These are phyloP conservation scores for Sternotherus odoratus DNA, from an alignment of 2,797 vertebrate species.

Conservation along the genomic window DNA sequence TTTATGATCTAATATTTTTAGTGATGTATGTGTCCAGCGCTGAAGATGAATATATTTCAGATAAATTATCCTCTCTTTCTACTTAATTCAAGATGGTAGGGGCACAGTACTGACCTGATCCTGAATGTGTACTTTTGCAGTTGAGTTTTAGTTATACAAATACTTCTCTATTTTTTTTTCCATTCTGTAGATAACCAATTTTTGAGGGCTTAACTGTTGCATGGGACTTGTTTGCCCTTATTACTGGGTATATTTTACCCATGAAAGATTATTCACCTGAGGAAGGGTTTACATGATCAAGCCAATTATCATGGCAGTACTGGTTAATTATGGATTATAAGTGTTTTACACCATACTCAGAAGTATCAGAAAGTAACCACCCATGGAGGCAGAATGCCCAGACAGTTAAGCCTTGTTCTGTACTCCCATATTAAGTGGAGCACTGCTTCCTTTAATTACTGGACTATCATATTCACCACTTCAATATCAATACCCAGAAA, in stretches of 20 bases:
- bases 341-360: background rate
- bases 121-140: background rate
- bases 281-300: background rate
- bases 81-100: background rate
- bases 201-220: background rate
- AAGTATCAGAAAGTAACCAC: background rate
- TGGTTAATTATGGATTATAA: background rate
- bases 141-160: background rate
- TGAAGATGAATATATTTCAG: background rate
- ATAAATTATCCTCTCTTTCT: background rate
- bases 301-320: background rate
- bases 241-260: background rate
- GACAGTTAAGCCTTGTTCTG: background rate
- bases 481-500: background rate
- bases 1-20: background rate
- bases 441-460: background rate
- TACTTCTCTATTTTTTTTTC: background rate
- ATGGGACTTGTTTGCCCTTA: background rate
- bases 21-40: background rate
- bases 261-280: background rate
- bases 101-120: background rate
- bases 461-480: background rate
- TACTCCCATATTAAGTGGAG: background rate
- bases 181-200: background rate
- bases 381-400: background rate